phyloP scores from a whole-genome alignment of 2,797 vertebrate genomes.

The Mus minutoides region DNA sequence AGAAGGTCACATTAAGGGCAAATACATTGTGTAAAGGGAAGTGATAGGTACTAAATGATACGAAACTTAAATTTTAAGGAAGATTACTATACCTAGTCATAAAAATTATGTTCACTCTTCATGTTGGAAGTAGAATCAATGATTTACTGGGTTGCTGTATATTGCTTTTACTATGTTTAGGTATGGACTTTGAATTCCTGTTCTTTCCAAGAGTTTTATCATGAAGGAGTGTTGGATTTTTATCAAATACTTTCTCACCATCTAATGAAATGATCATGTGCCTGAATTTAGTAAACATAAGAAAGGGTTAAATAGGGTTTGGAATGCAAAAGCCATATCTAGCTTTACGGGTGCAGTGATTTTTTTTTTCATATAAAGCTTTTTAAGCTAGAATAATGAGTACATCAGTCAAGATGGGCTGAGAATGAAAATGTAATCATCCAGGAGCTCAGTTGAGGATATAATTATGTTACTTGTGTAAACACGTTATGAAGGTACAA shows the following conservation, averaged over 20 bases:
- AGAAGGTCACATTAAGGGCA: not conserved
- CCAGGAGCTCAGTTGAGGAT: slow-evolving; percentile 52
- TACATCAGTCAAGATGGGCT: not conserved
- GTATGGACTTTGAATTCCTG: no score
- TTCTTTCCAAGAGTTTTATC: no score
- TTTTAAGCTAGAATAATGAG: slow-evolving; percentile 72
- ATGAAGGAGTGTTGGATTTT: no score
- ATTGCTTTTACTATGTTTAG: no score
- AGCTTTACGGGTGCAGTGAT: slow-evolving; percentile 59
- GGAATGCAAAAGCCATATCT: slow-evolving; percentile 41
- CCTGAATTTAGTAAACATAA: not conserved
- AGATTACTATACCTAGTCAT: not conserved
- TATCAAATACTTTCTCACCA: no score
- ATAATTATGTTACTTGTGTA: slow-evolving; percentile 62
- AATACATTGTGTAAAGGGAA: not conserved
- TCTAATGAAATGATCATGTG: not conserved
- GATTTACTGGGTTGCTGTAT: no score
- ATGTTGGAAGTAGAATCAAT: not conserved
- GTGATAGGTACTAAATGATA: not conserved
- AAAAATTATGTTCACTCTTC: not conserved
- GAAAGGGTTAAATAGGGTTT: slow-evolving; percentile 55
- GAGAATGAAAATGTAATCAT: slow-evolving; percentile 71
- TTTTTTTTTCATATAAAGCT: slow-evolving; percentile 35
- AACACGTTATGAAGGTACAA: not conserved
- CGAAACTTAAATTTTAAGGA: not conserved